Base-by-base conservation (phyloP, 64 coral and sea anemone species). In the Acropora yongei region DNA sequence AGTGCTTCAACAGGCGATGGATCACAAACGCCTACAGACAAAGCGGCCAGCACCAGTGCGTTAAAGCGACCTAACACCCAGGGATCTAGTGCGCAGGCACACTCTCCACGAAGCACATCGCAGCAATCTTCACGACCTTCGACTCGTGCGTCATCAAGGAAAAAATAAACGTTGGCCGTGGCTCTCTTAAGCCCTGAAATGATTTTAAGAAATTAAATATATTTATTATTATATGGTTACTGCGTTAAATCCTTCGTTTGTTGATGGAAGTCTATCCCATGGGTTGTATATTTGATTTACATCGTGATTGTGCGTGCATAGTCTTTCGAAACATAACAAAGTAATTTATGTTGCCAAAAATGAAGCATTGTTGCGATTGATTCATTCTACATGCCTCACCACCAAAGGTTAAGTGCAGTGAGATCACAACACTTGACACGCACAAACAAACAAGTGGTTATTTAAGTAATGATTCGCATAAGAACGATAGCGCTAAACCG, bases 101-200 rank as follows among this genome's bases (percentile, higher is more conserved):
- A 85, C 5, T 79, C 78, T 17, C 86, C 91, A 50, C 92, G 92
- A 19, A 78, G 80, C 5, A 45, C 92, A 55, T 94, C 95, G 55
- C 93, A 94, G 74, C 93, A 90, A 61, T 90, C 93, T 75, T 71
- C 88, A 45, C 88, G 92, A 16, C 83, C 91, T 16, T 93, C 95
- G 60, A 87, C 91, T 42, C 89, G 83, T 65, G 45, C 88, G 5
- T 97, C 95, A 14, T 86, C 91, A 5, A 88, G 43, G 80, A 97
- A 97, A 74, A 97, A 94, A 63, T 96, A 87, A 85, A 71, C 44
- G 30, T 1, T 74, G 68, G 20, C 5, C 4, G 17, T 39, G 18
- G 3, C 3, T 71, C 4, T 71, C 5, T 71, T 71, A 10, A 55
- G 10, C 10, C 6, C 10, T 5, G 6, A 10, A 10, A 55, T 5